A percentile compares a stretch with the other conserved stretches of the same genome.
phyloP scores from a whole-genome alignment of 2,888 invertebrate genomes.

The Opisthograptis luteolata region DNA sequence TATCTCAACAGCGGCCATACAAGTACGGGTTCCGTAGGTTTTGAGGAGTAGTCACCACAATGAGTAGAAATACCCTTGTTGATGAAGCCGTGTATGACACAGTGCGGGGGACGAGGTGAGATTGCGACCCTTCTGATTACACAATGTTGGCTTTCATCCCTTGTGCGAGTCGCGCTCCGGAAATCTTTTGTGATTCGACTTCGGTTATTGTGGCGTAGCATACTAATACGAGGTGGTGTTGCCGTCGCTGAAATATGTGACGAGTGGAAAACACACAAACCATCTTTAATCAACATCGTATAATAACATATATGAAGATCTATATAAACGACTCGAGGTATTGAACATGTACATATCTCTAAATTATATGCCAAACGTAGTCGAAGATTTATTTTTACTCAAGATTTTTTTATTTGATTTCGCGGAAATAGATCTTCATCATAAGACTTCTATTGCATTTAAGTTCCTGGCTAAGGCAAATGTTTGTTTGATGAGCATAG shows the following conservation, averaged over 20 bases:
- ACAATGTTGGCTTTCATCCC: conserved; percentile 83
- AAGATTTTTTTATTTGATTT: too few species aligned
- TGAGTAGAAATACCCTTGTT: conserved; percentile 78
- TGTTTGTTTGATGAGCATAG: too few species aligned
- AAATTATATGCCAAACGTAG: neutral
- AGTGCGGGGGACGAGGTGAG: conserved; percentile 71
- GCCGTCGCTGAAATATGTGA: conserved; percentile 68
- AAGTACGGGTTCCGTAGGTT: conserved; percentile 52
- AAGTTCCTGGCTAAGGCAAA: too few species aligned
- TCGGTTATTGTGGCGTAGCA: conserved; percentile 81
- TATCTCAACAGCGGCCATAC: conserved; percentile 16
- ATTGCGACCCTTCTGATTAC: conserved; percentile 84
- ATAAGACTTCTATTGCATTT: too few species aligned
- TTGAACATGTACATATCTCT: neutral
- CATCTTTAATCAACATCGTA: conserved; percentile 49
- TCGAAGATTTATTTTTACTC: too few species aligned
- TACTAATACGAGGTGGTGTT: conserved; percentile 77
- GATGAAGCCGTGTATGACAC: conserved; percentile 81
- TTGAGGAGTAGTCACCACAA: conserved; percentile 72
- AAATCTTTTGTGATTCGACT: conserved; percentile 84
- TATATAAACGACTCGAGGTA: too few species aligned
- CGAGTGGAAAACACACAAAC: conserved; percentile 54
- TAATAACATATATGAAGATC: conserved; percentile 12
- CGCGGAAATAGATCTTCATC: too few species aligned
- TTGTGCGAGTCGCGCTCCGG: conserved; percentile 82